Evolutionary conservation across 2,113 vertebrate genomes (phyloP), one percentile per base, ranked within the genome.

Genomic region (Lucifuga dentata): DNA sequence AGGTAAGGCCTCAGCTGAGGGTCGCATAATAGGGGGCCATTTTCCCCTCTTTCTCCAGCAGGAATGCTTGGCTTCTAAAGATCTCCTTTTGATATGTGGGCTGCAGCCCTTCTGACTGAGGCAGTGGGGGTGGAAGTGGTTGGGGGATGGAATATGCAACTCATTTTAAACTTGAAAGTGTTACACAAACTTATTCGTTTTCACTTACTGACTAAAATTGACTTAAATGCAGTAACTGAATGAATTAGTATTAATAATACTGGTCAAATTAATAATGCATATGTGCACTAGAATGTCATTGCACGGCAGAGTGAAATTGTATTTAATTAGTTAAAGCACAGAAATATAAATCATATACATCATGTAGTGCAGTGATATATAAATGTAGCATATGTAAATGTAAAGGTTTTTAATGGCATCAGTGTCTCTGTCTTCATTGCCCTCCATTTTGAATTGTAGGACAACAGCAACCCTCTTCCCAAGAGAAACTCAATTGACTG

Each of bases 401-500:
- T n/a, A n/a, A n/a, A 58, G 46, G 33, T 17, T 32, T 68, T 76
- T 63, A 1, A 24, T 16, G 32, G 60, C 46, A 32, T 44, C 38
- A 11, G 5, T 55, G 26, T 76, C 69, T 85, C 69, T 79, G 61
- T 79, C 69, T 76, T 38, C 44, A 36, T 86, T 45, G 76, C 38
- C 73, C 51, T 55, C 13, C 26, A 46, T 68, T 68, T 80, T 49
- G 58, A 77, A 58, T 75, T 51, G 77, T 53, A 83, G 84, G 71
- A 83, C 89, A 89, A 89, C 55, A 69, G 59, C 57, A 64, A n/a
- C 72, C 41, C 48, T 32, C 61, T 70, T 88, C 86, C 90, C 86
- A 68, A 76, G 81, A 91, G 90, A 80, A 96, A 94, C 94, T 95
- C 95, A 97, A 95, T 96, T 96, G 95, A 94, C 94, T 68, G 92